These are phyloP conservation scores for Amphiduros pacificus DNA, from an alignment of 2,888 invertebrate genomes.

Conservation along the genomic window DNA sequence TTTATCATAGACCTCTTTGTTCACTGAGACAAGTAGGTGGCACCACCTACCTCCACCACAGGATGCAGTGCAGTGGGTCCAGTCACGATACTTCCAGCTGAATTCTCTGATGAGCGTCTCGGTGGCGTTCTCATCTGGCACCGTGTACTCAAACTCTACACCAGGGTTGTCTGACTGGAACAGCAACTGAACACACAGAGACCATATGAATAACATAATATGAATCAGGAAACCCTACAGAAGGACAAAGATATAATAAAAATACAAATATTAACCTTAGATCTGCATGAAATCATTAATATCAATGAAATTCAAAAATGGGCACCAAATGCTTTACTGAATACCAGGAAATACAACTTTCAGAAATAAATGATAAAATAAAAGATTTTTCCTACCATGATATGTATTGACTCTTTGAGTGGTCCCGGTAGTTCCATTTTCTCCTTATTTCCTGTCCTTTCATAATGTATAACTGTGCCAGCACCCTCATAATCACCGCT, in stretches of 20 bases:
- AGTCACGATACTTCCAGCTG: conserved; percentile 74
- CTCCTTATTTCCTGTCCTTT: conserved; percentile 74
- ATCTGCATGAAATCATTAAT: no score
- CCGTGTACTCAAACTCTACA: conserved; percentile 82
- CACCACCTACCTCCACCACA: conserved; percentile 77
- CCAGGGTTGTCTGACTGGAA: conserved; percentile 77
- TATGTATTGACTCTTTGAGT: conserved; percentile 75
- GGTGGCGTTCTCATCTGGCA: conserved; percentile 67
- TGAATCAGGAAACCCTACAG: neutral
- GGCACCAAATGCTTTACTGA: no score
- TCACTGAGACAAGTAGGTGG: no score
- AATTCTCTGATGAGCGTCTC: conserved; percentile 65
- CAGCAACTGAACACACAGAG: conserved; percentile 66
- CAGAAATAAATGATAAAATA: no score
- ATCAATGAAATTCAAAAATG: no score
- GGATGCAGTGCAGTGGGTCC: conserved; percentile 77
- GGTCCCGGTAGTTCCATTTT: conserved; percentile 81
- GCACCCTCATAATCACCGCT: conserved; percentile 83
- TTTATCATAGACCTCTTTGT: no score
- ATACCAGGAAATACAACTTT: no score
- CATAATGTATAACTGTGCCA: conserved; percentile 78
- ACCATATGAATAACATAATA: neutral
- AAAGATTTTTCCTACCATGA: no score
- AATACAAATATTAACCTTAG: no score
- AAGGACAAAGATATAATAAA: no score